These are phyloP conservation scores for Octopus sinensis DNA, from an alignment of 1,140 invertebrate species.

Conservation along the genomic window DNA sequence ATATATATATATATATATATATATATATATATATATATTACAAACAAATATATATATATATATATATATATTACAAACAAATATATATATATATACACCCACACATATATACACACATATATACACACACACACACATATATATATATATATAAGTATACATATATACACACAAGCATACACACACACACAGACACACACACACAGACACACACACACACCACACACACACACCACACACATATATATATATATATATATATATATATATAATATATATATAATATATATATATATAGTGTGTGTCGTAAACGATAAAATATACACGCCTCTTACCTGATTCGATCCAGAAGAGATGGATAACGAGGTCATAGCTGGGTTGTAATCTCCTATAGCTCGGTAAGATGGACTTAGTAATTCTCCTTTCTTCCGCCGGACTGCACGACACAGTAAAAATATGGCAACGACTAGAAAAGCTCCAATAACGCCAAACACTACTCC, in stretches of 20 bases:
- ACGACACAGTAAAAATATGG: conserved; percentile 22
- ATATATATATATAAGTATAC: too few species aligned
- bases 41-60: too few species aligned
- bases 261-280: too few species aligned
- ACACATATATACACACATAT: too few species aligned
- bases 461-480: conserved; percentile 14
- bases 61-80: too few species aligned
- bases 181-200: not conserved
- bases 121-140: too few species aligned
- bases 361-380: conserved; percentile 36
- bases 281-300: not conserved
- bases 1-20: too few species aligned
- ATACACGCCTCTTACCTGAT: conserved; percentile 28
- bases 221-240: too few species aligned
- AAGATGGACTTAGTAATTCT: conserved; percentile 4
- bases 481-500: conserved; percentile 3
- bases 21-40: too few species aligned
- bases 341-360: conserved; percentile 34
- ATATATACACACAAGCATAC: too few species aligned
- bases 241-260: conserved; percentile 8
- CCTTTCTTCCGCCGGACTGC: conserved; percentile 15
- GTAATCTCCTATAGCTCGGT: conserved; percentile 39
- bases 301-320: not conserved
- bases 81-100: too few species aligned
- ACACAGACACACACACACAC: not conserved